Conservation (phyloP, 2,888 invertebrate species). For the Cheilosia urbana region DNA sequence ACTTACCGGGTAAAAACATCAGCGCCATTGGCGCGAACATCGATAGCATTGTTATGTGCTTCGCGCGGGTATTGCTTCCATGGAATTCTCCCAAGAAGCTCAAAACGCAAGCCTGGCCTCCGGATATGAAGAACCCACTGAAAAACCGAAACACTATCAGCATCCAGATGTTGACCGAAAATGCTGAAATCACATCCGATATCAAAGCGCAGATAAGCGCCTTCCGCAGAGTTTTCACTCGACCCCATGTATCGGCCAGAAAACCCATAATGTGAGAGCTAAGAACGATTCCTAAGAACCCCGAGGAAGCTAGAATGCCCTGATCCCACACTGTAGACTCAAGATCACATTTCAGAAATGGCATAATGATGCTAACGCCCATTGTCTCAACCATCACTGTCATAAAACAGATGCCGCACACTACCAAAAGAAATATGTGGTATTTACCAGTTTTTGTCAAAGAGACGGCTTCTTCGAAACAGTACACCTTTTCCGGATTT, state of each 20-base stretch:
- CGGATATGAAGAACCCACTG: constrained; percentile 86
- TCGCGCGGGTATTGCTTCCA: constrained; percentile 84
- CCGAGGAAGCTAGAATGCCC: constrained; percentile 87
- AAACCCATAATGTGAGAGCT: constrained; percentile 93
- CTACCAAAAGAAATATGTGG: constrained; percentile 86
- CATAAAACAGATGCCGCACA: constrained; percentile 87
- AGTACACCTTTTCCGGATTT: constrained; percentile 72
- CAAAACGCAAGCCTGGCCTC: constrained; percentile 85
- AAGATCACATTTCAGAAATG: constrained; percentile 88
- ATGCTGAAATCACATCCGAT: constrained; percentile 86
- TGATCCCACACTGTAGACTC: constrained; percentile 86
- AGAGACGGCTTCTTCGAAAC: constrained; percentile 81
- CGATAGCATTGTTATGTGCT: constrained; percentile 86
- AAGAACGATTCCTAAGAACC: constrained; percentile 88
- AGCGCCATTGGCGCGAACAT: constrained; percentile 86
- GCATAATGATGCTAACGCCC: constrained; percentile 87
- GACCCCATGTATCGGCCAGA: constrained; percentile 90
- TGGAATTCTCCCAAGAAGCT: constrained; percentile 87
- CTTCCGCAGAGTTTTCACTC: constrained; percentile 86
- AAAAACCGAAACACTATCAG: constrained; percentile 87
- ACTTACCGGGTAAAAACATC: constrained; percentile 85
- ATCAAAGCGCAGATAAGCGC: constrained; percentile 85
- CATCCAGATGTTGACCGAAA: constrained; percentile 86
- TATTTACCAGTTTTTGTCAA: constrained; percentile 86
- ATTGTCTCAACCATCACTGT: constrained; percentile 88